Evolutionary conservation across 2,797 vertebrate species (phyloP).

Genomic region (Psittacula derbiana): DNA sequence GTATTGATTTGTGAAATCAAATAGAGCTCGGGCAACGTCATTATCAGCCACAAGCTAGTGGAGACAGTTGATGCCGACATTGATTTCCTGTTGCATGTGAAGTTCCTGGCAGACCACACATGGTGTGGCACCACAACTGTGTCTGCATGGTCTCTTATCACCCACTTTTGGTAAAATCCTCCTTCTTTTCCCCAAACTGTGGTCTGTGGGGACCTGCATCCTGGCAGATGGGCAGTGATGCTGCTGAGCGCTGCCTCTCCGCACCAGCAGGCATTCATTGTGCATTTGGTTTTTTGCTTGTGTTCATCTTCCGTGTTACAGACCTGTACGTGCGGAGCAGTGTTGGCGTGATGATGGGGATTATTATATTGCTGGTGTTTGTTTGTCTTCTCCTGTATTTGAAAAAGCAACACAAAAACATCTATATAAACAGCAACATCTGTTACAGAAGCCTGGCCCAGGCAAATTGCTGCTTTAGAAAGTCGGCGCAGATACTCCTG

Average conservation of each 20-base stretch:
- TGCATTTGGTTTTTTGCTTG: not conserved
- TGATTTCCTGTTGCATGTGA: not conserved
- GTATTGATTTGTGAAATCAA: conserved; percentile 21
- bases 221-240: not conserved
- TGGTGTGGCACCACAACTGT: rapidly evolving
- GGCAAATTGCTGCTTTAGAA: conserved; percentile 41
- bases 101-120: not conserved
- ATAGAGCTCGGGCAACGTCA: rapidly evolving
- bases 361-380: not conserved
- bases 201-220: not conserved
- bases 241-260: not conserved
- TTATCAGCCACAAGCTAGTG: not conserved
- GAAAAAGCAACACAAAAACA: not conserved
- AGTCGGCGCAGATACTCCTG: not conserved
- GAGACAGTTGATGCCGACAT: not conserved
- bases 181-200: not conserved
- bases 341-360: not conserved
- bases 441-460: conserved; percentile 23
- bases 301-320: not conserved
- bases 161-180: not conserved
- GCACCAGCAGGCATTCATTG: not conserved
- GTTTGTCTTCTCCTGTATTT: not conserved
- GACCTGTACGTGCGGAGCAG: not conserved
- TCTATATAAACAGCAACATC: not conserved
- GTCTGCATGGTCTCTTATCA: not conserved